phyloP scores from a whole-genome alignment of 2,888 invertebrate species.

The Allacma fusca region DNA sequence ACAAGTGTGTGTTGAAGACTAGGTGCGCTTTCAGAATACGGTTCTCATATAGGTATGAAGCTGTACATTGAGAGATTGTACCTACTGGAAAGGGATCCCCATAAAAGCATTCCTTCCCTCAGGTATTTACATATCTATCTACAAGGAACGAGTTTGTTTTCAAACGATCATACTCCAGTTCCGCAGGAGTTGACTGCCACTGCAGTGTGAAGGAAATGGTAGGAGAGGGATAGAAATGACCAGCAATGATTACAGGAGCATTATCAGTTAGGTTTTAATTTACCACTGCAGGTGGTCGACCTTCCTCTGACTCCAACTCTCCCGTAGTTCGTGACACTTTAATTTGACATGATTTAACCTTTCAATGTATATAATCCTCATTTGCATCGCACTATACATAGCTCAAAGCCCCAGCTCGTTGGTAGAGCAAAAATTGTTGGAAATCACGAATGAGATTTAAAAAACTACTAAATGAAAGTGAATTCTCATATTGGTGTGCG shows the following conservation, averaged over 20 bases:
- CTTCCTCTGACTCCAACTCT: not conserved
- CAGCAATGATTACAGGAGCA: slow-evolving; percentile 20
- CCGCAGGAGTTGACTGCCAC: not conserved
- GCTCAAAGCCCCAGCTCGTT: too few species aligned
- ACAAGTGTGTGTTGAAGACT: too few species aligned
- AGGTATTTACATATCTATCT: too few species aligned
- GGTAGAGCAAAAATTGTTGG: not conserved
- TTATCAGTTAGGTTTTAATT: slow-evolving; percentile 43
- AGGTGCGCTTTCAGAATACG: too few species aligned
- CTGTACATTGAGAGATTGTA: too few species aligned
- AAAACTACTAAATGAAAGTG: slow-evolving; percentile 10
- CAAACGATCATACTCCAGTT: too few species aligned
- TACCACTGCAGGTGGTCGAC: slow-evolving; percentile 43
- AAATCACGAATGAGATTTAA: not conserved
- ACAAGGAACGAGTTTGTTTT: too few species aligned
- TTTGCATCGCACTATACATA: too few species aligned
- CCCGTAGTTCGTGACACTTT: slow-evolving; percentile 38
- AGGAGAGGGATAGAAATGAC: slow-evolving; percentile 20
- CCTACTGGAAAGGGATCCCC: too few species aligned
- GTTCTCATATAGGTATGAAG: too few species aligned
- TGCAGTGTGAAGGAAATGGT: not conserved
- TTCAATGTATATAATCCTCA: not conserved
- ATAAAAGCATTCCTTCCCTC: too few species aligned
- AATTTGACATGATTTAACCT: slow-evolving; percentile 45
- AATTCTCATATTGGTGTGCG: not conserved